Base-by-base conservation (phyloP, 2,113 vertebrate species). In the Nothocercus julius region DNA sequence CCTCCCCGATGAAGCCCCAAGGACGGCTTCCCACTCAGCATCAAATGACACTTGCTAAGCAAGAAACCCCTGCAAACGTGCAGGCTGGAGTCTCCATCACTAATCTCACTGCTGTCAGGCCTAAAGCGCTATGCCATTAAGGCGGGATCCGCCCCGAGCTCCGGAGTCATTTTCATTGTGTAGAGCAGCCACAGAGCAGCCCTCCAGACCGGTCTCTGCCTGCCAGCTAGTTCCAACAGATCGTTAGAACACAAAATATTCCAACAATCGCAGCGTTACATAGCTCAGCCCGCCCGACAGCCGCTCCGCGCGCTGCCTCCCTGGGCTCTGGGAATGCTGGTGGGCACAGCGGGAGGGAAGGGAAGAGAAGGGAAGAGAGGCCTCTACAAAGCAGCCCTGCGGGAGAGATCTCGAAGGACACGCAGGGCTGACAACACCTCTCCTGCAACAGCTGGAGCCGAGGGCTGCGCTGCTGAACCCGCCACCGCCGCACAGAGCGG, bases 211-310 rank as follows among this genome's bases (percentile, higher is more conserved):
- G 4, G 90, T 91, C 96, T 66, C 91, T 96, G 96, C 92, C 93
- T 96, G 94, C 96, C 93, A 88, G 87, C 85, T 80, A 64, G 85
- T 96, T 92, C 74, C 80, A 94, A 95, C 91, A 93, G 89, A 84
- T 92, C 93, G 64, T 95, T 90, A 74, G 76, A 12, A 83, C 67
- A 30, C 80, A 78, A 94, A 94, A 94, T 3, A 59, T 63, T 92
- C 61, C 89, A 92, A 87, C 94, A 94, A 97, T 88, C 59, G 24
- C 82, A 40, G 89, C 56, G 20, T 80, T 97, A 95, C 95, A 94
- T 72, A 86, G 95, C 97, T 96, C 81, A 93, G 92, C 42, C 70
- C 62, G 87, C 90, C 77, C 16, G 13, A 49, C 54, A 4, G 11
- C 5, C 32, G 28, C 32, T n/a, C 44, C 42, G 12, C 13, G 15